Conservation (phyloP, 1,140 invertebrate genomes). For the Rhagoletis zephyria region DNA sequence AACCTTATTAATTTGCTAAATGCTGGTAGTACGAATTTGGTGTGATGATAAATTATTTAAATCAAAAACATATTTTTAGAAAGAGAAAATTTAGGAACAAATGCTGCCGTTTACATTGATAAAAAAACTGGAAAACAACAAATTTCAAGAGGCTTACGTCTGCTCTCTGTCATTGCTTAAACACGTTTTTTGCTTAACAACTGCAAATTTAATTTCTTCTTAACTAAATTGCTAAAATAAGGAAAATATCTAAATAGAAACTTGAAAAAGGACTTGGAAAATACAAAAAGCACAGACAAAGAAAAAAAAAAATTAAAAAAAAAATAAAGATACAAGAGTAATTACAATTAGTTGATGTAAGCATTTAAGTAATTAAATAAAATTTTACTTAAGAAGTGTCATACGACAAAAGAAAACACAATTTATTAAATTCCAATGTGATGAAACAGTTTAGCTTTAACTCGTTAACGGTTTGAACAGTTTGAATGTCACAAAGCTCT, state of each 20-base stretch:
- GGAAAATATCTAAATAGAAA: not conserved
- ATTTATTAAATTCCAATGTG: not conserved
- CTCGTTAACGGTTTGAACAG: not conserved
- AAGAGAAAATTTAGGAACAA: not conserved
- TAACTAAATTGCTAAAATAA: slow-evolving; percentile 50
- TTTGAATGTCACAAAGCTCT: not conserved
- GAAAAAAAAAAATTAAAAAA: not conserved
- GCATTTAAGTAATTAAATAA: not conserved
- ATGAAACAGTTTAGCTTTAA: not conserved
- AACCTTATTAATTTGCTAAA: not conserved
- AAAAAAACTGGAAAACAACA: not conserved
- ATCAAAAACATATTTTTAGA: not conserved
- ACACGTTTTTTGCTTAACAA: not conserved
- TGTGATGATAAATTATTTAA: not conserved
- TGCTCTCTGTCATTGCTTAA: slow-evolving; percentile 36
- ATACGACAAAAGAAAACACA: not conserved
- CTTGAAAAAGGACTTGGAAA: not conserved
- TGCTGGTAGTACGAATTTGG: not conserved
- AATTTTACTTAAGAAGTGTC: no score
- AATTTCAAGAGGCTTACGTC: not conserved
- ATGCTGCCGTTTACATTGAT: slow-evolving; percentile 16
- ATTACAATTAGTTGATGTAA: not conserved
- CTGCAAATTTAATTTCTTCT: slow-evolving; percentile 19
- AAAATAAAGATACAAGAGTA: not conserved
- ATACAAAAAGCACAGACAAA: not conserved